Conservation (phyloP, 2,888 invertebrate genomes). For the Athalia cordata region DNA sequence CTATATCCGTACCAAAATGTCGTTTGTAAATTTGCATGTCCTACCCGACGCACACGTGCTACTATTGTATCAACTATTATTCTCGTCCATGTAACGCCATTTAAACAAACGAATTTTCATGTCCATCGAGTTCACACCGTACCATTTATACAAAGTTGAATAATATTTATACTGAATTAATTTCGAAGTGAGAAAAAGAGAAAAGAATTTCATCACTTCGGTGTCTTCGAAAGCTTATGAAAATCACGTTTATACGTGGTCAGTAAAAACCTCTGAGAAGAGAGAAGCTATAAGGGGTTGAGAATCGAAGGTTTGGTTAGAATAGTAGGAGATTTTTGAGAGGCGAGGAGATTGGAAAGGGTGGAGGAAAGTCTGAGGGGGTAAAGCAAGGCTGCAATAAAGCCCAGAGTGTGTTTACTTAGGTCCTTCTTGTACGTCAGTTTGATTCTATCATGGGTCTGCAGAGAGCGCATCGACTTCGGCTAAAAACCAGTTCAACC, state of each 20-base stretch:
- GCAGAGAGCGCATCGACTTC: neutral
- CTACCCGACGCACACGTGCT: neutral
- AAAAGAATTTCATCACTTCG: no score
- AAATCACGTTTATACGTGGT: no score
- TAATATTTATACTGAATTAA: no score
- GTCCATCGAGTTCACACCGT: no score
- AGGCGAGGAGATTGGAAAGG: slow-evolving; percentile 10
- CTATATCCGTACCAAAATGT: slow-evolving; percentile 41
- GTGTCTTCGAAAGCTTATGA: no score
- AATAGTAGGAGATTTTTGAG: neutral
- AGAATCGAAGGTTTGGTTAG: slow-evolving; percentile 18
- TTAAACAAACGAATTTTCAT: no score
- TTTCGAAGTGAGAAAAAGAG: no score
- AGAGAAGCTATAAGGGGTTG: no score
- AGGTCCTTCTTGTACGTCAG: slow-evolving; percentile 61
- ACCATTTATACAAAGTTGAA: no score
- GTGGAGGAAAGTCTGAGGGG: neutral
- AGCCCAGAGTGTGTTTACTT: slow-evolving; percentile 70
- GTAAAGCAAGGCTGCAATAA: slow-evolving; percentile 68
- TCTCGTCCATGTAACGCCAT: no score
- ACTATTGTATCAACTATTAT: neutral
- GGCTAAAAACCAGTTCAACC: neutral
- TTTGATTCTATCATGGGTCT: neutral
- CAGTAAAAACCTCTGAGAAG: no score
- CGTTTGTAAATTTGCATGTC: slow-evolving; percentile 51